Evolutionary conservation across 1,140 invertebrate species (phyloP), one percentile per base, ranked within the genome.

Genomic region (Lucilia cuprina): DNA sequence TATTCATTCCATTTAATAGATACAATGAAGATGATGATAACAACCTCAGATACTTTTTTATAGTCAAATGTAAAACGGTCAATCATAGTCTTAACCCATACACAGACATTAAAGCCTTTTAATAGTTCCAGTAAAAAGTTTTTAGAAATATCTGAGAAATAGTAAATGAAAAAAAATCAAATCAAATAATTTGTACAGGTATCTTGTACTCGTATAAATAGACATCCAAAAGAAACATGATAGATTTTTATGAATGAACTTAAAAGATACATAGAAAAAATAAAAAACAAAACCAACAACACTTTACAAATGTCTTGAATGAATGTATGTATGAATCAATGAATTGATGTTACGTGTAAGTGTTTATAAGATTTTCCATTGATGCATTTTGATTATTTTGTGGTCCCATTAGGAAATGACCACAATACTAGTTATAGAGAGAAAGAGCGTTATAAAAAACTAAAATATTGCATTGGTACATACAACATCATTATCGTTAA

Each of bases 401-500:
- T 41, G 41, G 41, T 41, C 41, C 41, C 41, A 41, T 41, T 41
- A 55, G 17, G 17, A 55, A 55, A 55, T 55, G 17, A 55, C 50
- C 50, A 55, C 50, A 55, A 55, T 41, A 41, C 41, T 41, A 41
- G 41, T 41, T 41, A 55, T 17, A 1, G 0, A n/a, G 5, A 21
- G 60, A 70, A 21, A 70, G 25, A 30, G 3, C 25, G 3, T 30
- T 30, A 30, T n/a, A n/a, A 60, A 60, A 17, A n/a, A n/a, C 13
- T 4, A 60, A 60, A 17, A 17, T 17, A 60, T 10, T 70, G 21
- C 19, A n/a, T n/a, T 70, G n/a, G 65, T 0, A 70, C 65, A 70
- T 70, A 21, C 65, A 70, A 70, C 65, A 70, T 70, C 65, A 70
- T 70, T 70, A 70, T 70, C 65, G 65, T 70, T 70, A 70, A 70